These are phyloP conservation scores for Deilephila elpenor DNA, from an alignment of 2,888 invertebrate species.

Conservation along the genomic window DNA sequence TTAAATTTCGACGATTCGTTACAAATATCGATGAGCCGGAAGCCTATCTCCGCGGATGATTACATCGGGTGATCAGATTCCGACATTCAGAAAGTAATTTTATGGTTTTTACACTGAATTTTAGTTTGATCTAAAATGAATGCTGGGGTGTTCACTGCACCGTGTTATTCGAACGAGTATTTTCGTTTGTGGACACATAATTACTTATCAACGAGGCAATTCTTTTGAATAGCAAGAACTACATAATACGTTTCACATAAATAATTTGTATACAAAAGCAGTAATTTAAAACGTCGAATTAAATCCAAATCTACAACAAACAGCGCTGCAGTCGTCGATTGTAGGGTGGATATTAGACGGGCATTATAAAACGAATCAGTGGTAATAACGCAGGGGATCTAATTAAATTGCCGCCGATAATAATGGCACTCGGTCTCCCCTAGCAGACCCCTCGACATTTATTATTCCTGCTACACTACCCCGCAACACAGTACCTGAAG, in stretches of 20 bases:
- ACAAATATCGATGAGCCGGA: constrained; percentile 84
- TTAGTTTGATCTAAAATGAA: constrained; percentile 59
- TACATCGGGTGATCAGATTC: constrained; percentile 78
- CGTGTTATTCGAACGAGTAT: constrained; percentile 22
- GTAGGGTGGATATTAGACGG: constrained; percentile 67
- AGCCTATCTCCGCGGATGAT: constrained; percentile 78
- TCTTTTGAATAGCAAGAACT: background rate
- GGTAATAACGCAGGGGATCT: constrained; percentile 82
- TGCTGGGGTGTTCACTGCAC: constrained; percentile 29
- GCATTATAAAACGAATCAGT: constrained; percentile 82
- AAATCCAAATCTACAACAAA: constrained; percentile 43
- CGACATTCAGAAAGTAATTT: constrained; percentile 79
- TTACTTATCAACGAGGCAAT: background rate
- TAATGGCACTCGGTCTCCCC: constrained; percentile 79
- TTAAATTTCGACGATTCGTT: constrained; percentile 84
- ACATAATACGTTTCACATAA: constrained; percentile 6
- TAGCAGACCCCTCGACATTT: constrained; percentile 78
- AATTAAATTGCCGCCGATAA: constrained; percentile 84
- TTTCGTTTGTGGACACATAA: constrained; percentile 4
- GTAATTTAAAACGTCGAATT: constrained; percentile 58
- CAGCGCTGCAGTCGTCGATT: constrained; percentile 47
- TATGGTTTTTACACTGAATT: constrained; percentile 79
- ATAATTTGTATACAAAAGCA: constrained; percentile 56
- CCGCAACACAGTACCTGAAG: constrained; percentile 56
- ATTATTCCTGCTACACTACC: constrained; percentile 75